Evolutionary conservation across 2,113 vertebrate genomes (phyloP), one percentile per base, ranked within the genome.

Genomic region (Tetrao urogallus): DNA sequence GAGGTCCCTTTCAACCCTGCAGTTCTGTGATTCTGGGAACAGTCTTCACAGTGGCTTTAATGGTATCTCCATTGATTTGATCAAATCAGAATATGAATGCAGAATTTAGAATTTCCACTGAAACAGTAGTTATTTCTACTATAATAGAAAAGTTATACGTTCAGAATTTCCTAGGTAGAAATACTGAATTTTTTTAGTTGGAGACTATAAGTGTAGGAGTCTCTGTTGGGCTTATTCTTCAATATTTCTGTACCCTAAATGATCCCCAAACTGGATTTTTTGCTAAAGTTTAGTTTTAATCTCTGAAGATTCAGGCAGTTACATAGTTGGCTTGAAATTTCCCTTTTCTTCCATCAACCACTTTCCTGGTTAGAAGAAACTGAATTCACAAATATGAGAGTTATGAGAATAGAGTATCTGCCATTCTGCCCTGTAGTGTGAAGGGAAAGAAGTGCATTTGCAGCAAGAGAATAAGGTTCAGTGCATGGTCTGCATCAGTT

Each of bases 331-430:
- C 74, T 40, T 92, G 71, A 92, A 78, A 84, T 79, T 48, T 92
- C 54, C 18, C 8, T 10, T 81, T 96, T 93, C 78, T 72, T 94
- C 58, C 36, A 50, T 91, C 84, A 94, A 75, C 84, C 74, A 42
- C 86, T 93, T 28, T 91, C 89, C 86, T 92, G 58, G 87, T 96
- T 94, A 86, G 90, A 93, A 93, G 81, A 93, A 89, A 5, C 70
- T 70, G 57, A 89, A n/a, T 90, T 92, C 89, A 88, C 73, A 90
- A 93, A 93, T 89, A 67, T 75, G 43, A n/a, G 90, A 87, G 45
- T 84, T 88, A 75, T 42, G 77, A 83, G 58, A 76, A 42, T 54
- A 71, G 52, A 90, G 13, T 72, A 92, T 82, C 52, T 93, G 48
- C 63, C 71, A 30, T 79, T 93, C 48, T 76, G 12, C n/a, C 32